Evolutionary conservation across 1,140 invertebrate genomes (phyloP), one percentile per base, ranked within the genome.

Genomic region (Pinna nobilis): DNA sequence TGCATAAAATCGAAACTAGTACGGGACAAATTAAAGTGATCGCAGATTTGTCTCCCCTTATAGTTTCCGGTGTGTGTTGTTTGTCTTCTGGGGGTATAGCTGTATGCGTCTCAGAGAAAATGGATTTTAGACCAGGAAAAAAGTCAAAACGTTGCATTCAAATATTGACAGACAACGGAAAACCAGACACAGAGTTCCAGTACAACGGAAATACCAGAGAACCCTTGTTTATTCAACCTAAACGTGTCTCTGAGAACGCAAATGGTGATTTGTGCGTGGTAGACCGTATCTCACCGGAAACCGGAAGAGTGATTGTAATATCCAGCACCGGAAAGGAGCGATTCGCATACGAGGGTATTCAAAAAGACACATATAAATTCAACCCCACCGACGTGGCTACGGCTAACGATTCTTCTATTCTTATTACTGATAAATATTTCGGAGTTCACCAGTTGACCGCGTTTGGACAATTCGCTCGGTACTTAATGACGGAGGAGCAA

Each of bases 241-340:
- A 39, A 37, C n/a, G 39, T 39, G 33, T 61, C 13, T 32, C 33
- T 13, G 59, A 61, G 28, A 61, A 35, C 11, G 7, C 28, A 41
- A 35, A 61, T 23, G 9, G 9, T n/a, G 59, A 61, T 61, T 44
- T 61, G 23, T 61, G 59, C 37, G 59, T 61, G 11, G 39, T 61
- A 23, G 59, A 61, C 23, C 33, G 59, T 23, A 25, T 61, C 13
- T 61, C 59, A 15, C 33, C 20, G 15, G 23, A 61, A 7, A 25
- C 28, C 15, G 59, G 59, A 28, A 33, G 59, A 23, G 15, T 61
- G n/a, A 44, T 44, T 25, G 59, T 61, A 28, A 35, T 61, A 11
- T 61, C 59, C 9, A 61, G 37, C 28, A 15, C 33, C 0, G 37
- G 59, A 15, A 61, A 61, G 25, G n/a, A 39, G 3, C 59, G 59